These are phyloP conservation scores for Caenorhabditis macrosperma DNA, from an alignment of 2,888 invertebrate genomes.

Conservation along the genomic window DNA sequence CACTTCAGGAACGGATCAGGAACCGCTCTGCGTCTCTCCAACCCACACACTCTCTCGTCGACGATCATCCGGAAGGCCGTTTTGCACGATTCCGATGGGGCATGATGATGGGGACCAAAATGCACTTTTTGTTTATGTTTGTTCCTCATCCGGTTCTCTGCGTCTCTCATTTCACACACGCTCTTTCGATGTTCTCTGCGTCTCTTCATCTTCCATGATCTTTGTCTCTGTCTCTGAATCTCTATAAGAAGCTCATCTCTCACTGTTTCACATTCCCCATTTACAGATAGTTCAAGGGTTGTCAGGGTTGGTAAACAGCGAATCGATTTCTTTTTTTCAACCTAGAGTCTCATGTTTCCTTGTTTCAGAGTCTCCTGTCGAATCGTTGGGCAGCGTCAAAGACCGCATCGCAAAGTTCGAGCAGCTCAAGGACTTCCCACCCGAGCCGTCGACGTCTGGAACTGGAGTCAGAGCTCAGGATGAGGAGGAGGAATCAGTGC, in stretches of 20 bases:
- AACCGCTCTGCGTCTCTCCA: background rate
- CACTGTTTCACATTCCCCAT: background rate
- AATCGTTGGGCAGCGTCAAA: conserved; percentile 66
- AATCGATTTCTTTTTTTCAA: too few species aligned
- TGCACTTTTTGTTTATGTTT: conserved; percentile 5
- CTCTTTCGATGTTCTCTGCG: too few species aligned
- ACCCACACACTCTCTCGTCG: background rate
- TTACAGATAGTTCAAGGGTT: background rate
- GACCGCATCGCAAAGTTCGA: conserved; percentile 72
- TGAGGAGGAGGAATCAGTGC: background rate
- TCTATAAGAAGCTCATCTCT: too few species aligned
- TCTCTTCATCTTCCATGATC: background rate
- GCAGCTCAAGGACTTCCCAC: conserved; percentile 45
- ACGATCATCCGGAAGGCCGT: too few species aligned
- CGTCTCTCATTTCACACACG: background rate
- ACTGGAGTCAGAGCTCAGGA: background rate
- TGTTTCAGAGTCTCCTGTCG: conserved; percentile 67
- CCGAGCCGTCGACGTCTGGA: conserved; percentile 34
- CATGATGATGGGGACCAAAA: too few species aligned
- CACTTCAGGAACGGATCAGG: background rate
- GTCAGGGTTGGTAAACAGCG: too few species aligned
- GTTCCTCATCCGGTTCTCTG: background rate
- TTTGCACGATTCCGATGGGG: too few species aligned
- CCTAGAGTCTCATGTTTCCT: too few species aligned
- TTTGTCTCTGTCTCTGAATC: background rate